phyloP scores from a whole-genome alignment of 2,113 vertebrate genomes.

The Lamprologus sp. region DNA sequence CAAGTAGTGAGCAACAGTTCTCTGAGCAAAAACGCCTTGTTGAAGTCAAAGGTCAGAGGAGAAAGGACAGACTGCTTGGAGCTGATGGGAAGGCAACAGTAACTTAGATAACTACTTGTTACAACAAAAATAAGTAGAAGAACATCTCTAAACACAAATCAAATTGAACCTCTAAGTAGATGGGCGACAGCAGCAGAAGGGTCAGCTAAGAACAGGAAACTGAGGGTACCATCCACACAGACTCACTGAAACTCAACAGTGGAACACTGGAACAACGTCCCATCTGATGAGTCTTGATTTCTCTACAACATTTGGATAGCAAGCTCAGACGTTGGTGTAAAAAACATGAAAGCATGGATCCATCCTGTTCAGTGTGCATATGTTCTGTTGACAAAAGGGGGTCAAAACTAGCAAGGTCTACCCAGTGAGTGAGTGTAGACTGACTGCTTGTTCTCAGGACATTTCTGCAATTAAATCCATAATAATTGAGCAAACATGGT shows the following conservation, averaged over 20 bases:
- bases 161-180: neutral
- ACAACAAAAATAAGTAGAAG: neutral
- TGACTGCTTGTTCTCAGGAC: neutral
- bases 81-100: neutral
- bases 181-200: neutral
- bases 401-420: neutral
- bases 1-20: neutral
- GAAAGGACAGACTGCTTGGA: neutral
- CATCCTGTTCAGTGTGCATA: neutral
- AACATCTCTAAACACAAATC: neutral
- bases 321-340: neutral
- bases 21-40: neutral
- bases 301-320: neutral
- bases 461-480: neutral
- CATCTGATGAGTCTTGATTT: neutral
- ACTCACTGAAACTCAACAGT: neutral
- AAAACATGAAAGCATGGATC: neutral
- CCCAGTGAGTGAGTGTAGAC: neutral
- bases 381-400: neutral
- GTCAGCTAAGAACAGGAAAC: neutral
- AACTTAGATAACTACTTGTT: neutral
- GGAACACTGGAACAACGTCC: neutral
- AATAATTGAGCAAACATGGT: neutral
- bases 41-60: neutral
- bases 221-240: neutral